Evolutionary conservation across 2,797 vertebrate species (phyloP), one percentile per base, ranked within the genome.

Genomic region (Gambelia wislizenii): DNA sequence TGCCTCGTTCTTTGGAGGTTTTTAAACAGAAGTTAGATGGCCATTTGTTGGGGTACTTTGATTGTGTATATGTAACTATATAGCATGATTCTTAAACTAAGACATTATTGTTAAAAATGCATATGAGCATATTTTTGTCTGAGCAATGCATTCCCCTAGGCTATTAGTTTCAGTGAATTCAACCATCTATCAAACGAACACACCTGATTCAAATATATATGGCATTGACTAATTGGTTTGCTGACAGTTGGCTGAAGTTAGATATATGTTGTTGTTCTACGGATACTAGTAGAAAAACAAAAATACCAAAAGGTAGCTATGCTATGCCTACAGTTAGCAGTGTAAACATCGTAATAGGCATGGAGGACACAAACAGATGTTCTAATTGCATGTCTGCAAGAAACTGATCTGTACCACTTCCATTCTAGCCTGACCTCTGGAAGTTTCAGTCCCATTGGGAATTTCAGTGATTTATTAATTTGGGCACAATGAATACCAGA

Each of bases 391-490:
- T 87, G 94, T 92, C 93, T 95, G 94, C 92, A 94, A 96, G 96
- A 95, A 96, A 91, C 81, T 91, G 89, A 44, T 96, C 93, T 96
- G 96, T 94, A 84, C 94, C 89, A 86, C 91, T 89, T 96, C 93
- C 94, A 94, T 88, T 95, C 90, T 88, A 93, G 92, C 92, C 94
- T 96, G 95, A 96, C 96, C 96, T 95, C 92, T 94, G 95, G 92
- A 96, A 95, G 94, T 90, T 94, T 87, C 80, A 88, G 70, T 95
- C 95, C 94, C 94, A 39, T 0, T 44, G 84, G 93, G 93, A 92
- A 93, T 94, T 96, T 91, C 91, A 95, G 92, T 95, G 95, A 97
- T 97, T 96, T 96, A 96, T 96, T 95, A 94, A 97, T 95, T 93
- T 94, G 90, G 87, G 92, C 90, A 91, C 92, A 93, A 93, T 89